Conservation (phyloP, 2,888 invertebrate genomes). For the Fragum whitleyi region DNA sequence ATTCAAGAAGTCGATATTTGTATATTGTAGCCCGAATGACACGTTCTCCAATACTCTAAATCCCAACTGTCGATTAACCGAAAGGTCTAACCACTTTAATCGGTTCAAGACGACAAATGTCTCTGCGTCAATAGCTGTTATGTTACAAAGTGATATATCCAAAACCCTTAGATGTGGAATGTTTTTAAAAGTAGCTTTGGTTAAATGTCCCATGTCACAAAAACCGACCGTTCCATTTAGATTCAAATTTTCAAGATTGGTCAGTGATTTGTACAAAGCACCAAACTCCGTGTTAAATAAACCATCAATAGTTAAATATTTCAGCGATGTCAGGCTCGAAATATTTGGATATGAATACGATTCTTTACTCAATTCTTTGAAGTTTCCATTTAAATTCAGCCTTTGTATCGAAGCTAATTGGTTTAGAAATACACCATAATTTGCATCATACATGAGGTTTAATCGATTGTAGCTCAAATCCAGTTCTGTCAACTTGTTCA, state of each 20-base stretch:
- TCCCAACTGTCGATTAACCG: conserved; percentile 39
- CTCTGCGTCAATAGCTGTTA: conserved; percentile 4
- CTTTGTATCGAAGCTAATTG: background rate
- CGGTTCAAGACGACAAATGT: background rate
- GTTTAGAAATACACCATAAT: background rate
- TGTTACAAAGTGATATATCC: background rate
- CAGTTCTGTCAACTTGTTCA: background rate
- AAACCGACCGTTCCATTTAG: background rate
- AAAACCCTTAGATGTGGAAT: background rate
- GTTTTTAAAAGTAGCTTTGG: conserved; percentile 1
- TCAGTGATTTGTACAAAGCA: background rate
- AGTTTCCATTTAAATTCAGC: background rate
- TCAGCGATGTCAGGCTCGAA: background rate
- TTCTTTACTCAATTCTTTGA: background rate
- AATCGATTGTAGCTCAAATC: background rate
- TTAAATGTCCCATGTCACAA: background rate
- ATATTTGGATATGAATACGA: background rate
- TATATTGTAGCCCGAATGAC: conserved; percentile 51
- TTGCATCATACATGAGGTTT: background rate
- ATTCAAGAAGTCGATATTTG: conserved; percentile 39
- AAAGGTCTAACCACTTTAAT: conserved; percentile 37
- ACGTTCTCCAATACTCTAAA: conserved; percentile 38
- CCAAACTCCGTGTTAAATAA: background rate
- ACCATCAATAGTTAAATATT: conserved; percentile 12
- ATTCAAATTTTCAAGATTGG: background rate